These are phyloP conservation scores for Dryomyza anilis DNA, from an alignment of 2,888 invertebrate genomes.

Conservation along the genomic window DNA sequence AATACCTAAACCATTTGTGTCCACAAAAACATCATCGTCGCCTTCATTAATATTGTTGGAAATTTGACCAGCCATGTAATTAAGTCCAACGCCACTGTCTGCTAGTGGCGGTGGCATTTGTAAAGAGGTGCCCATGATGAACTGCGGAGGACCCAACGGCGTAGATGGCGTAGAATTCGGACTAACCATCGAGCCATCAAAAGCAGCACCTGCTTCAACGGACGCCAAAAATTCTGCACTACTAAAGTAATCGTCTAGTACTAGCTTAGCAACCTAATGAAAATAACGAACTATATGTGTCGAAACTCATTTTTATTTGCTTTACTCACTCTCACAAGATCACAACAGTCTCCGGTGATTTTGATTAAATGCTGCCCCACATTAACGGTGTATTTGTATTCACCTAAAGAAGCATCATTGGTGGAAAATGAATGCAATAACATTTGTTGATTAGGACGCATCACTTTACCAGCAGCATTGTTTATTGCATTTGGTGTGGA, in stretches of 20 bases:
- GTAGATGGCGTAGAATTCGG: slow-evolving; percentile 57
- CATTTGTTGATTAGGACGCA: slow-evolving; percentile 57
- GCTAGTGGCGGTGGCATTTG: slow-evolving; percentile 51
- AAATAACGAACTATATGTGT: background rate
- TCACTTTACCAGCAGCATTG: slow-evolving; percentile 56
- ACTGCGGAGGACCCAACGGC: slow-evolving; percentile 55
- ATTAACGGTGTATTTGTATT: slow-evolving; percentile 87
- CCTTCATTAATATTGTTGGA: slow-evolving; percentile 48
- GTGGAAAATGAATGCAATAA: slow-evolving; percentile 81
- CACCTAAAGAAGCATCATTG: slow-evolving; percentile 82
- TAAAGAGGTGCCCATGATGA: slow-evolving; percentile 49
- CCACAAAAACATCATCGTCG: slow-evolving; percentile 60
- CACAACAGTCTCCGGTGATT: slow-evolving; percentile 83
- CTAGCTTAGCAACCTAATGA: slow-evolving; percentile 79
- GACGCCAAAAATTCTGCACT: slow-evolving; percentile 61
- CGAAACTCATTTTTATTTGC: background rate
- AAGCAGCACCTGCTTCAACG: slow-evolving; percentile 59
- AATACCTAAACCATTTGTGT: slow-evolving; percentile 46
- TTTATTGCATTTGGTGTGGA: slow-evolving; percentile 44
- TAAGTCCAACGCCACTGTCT: slow-evolving; percentile 60
- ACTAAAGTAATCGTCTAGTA: slow-evolving; percentile 83
- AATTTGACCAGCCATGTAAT: slow-evolving; percentile 52
- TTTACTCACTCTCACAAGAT: slow-evolving; percentile 76
- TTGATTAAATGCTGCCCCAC: slow-evolving; percentile 83
- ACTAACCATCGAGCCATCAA: slow-evolving; percentile 57